phyloP scores from a whole-genome alignment of 2,888 invertebrate species.

The Napeogenes sylphis region DNA sequence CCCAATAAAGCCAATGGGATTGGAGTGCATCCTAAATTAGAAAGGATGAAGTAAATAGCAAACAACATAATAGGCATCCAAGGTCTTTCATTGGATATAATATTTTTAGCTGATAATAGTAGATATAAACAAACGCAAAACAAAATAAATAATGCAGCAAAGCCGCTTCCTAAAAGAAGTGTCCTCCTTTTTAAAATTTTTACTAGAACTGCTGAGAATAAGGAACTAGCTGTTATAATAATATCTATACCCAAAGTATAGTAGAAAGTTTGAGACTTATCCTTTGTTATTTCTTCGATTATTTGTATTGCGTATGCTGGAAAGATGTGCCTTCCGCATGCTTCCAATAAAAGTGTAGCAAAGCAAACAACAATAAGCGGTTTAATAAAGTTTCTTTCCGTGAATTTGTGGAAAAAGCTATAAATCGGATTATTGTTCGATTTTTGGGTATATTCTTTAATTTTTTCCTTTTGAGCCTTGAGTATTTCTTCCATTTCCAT shows the following conservation, averaged over 20 bases:
- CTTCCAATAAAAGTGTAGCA: constrained; percentile 43
- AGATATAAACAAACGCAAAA: constrained; percentile 43
- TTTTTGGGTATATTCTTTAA: constrained; percentile 19
- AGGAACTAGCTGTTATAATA: constrained; percentile 45
- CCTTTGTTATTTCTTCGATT: constrained; percentile 44
- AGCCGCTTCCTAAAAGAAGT: constrained; percentile 49
- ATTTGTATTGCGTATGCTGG: constrained; percentile 55
- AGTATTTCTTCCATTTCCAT: constrained; percentile 45
- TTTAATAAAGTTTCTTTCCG: constrained; percentile 47
- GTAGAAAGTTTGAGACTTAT: constrained; percentile 44
- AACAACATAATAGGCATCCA: constrained; percentile 48
- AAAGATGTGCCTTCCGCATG: constrained; percentile 52
- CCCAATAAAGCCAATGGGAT: constrained; percentile 55
- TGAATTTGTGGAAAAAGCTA: constrained; percentile 44
- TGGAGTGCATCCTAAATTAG: constrained; percentile 56
- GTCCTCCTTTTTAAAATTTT: constrained; percentile 49
- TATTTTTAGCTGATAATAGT: constrained; percentile 37
- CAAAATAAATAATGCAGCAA: constrained; percentile 40
- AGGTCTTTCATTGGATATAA: constrained; percentile 38
- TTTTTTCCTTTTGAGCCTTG: constrained; percentile 41
- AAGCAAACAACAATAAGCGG: constrained; percentile 45
- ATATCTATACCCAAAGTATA: constrained; percentile 50
- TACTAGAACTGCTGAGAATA: constrained; percentile 47
- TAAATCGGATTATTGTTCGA: constrained; percentile 21
- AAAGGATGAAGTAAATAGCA: constrained; percentile 46